A percentile compares a stretch with the other conserved stretches of the same genome.
These are phyloP conservation scores for Puntigrus tetrazona DNA, from an alignment of 2,113 vertebrate genomes.

Conservation along the genomic window DNA sequence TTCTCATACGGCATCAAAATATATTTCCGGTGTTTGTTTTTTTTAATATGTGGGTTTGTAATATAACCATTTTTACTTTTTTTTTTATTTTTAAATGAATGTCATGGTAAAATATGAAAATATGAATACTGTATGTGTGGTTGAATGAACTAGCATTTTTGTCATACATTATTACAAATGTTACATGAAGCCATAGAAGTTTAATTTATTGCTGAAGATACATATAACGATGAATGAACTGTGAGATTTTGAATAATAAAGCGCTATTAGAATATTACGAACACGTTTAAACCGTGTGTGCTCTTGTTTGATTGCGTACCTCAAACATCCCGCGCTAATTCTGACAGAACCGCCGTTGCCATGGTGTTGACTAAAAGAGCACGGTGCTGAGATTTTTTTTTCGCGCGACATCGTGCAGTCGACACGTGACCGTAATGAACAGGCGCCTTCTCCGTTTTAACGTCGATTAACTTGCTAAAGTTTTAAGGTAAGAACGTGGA, in stretches of 20 bases:
- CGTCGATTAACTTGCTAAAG: background rate
- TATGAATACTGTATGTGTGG: constrained; percentile 49
- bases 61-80: constrained; percentile 85
- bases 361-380: background rate
- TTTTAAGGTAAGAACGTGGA: background rate
- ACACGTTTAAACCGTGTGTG: background rate
- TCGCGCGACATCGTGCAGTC: background rate
- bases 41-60: constrained; percentile 67
- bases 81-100: constrained; percentile 54
- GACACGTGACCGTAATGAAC: background rate
- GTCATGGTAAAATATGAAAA: constrained; percentile 50
- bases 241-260: constrained; percentile 64
- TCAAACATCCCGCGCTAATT: background rate
- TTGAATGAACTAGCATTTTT: constrained; percentile 48
- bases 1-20: constrained; percentile 14
- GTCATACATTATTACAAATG: constrained; percentile 70
- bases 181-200: constrained; percentile 81
- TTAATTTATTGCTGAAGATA: constrained; percentile 94
- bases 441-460: background rate
- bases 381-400: background rate
- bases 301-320: background rate
- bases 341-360: background rate
- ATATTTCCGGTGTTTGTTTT: background rate
- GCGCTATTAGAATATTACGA: constrained; percentile 46
- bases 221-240: constrained; percentile 76